Evolutionary conservation across 2,113 vertebrate species (phyloP), one percentile per base, ranked within the genome.

Genomic region (Plotosus lineatus): DNA sequence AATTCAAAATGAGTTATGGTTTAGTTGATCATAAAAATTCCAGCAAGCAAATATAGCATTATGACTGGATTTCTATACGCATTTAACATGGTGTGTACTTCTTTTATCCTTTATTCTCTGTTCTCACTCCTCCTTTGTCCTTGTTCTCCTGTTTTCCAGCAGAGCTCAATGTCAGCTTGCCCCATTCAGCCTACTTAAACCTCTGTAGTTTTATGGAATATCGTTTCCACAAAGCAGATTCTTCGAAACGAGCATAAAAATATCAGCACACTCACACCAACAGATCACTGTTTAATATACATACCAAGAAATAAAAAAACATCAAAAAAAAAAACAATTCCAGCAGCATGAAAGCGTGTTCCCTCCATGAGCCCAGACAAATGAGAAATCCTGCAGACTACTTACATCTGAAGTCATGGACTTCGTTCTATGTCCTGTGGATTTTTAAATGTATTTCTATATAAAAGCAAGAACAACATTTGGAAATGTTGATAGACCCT

Each of bases 261-360:
- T 21, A 56, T 74, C 56, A 78, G 75, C 75, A 55, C 68, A 61
- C 63, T 28, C 77, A 33, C 28, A 65, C 66, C 48, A n/a, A 71
- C 50, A 21, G 65, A 79, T 55, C 33, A 81, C 79, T 15, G 17
- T 65, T 75, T 66, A 65, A 55, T 75, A n/a, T 21, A 17, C 15
- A n/a, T 21, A 17, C 15, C 33, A 23, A 28, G 33, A 66, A 44
- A 56, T 33, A 75, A 75, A 46, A 44, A 38, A 38, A 81, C 66
- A 75, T 55, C 60, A 56, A 75, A 75, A 46, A 44, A 38, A 38
- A 81, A 75, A 75, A 66, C 60, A 56, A 55, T 75, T 75, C 75
- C 72, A 66, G 50, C 72, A 68, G 80, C 72, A 44, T 21, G 48
- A 65, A 66, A 55, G 28, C 38, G 56, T 81, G 55, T 42, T 36